Conservation (phyloP, 2,888 invertebrate species). For the Julus scanicus region DNA sequence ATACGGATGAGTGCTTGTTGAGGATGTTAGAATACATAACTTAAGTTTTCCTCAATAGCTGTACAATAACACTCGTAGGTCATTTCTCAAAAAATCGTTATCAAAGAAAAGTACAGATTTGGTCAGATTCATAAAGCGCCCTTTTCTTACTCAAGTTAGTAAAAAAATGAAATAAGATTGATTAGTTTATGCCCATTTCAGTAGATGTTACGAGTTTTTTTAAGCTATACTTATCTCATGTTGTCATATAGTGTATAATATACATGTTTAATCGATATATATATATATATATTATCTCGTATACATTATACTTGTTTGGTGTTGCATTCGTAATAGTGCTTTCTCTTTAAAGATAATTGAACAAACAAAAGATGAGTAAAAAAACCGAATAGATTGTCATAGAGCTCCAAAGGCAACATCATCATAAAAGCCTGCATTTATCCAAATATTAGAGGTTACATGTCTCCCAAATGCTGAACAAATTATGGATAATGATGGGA, state of each 20-base stretch:
- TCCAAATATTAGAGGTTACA: slow-evolving; percentile 23
- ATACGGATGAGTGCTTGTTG: too few relatives aligned
- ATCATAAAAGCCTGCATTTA: slow-evolving; percentile 21
- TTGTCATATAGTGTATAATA: neutral
- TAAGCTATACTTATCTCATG: too few relatives aligned
- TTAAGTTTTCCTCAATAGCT: too few relatives aligned
- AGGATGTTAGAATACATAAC: too few relatives aligned
- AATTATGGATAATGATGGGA: slow-evolving; percentile 41
- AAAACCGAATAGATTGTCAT: neutral
- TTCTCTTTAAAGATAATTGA: neutral
- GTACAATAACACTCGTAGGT: too few relatives aligned
- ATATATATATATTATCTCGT: neutral
- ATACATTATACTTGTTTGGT: neutral
- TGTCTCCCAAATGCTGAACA: slow-evolving; percentile 23
- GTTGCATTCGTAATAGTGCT: neutral
- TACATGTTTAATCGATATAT: neutral
- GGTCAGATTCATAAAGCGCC: neutral
- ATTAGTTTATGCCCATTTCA: neutral
- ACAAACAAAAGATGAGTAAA: neutral
- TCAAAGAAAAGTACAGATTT: neutral
- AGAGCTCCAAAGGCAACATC: slow-evolving; percentile 1
- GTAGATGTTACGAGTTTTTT: neutral
- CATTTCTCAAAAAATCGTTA: too few relatives aligned
- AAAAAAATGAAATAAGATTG: neutral
- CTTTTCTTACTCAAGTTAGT: neutral